A percentile compares a stretch with the other conserved stretches of the same genome.
phyloP scores from a whole-genome alignment of 1,140 invertebrate genomes.

The Parasteatoda tepidariorum region DNA sequence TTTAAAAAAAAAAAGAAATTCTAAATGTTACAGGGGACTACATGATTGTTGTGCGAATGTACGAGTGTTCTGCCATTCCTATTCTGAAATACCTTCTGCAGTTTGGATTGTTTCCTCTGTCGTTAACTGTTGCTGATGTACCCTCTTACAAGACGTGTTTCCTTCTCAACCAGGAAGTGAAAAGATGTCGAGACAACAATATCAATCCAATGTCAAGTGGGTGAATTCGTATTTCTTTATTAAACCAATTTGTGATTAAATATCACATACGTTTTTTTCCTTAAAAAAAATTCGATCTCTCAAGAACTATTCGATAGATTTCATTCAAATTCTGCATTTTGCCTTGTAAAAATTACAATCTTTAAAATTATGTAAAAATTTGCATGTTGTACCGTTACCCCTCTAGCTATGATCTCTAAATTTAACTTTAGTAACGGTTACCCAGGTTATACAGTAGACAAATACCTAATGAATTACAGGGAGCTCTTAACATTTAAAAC shows the following conservation, averaged over 20 bases:
- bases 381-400: too few species aligned
- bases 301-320: too few species aligned
- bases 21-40: not conserved
- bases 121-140: not conserved
- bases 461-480: too few species aligned
- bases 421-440: too few species aligned
- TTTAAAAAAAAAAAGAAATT: not conserved
- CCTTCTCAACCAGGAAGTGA: not conserved
- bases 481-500: too few species aligned
- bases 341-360: too few species aligned
- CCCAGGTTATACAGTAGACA: too few species aligned
- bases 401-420: too few species aligned
- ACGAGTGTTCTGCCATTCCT: not conserved
- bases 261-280: too few species aligned
- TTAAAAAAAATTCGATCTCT: too few species aligned
- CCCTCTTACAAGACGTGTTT: not conserved
- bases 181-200: not conserved
- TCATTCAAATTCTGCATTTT: too few species aligned
- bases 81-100: not conserved
- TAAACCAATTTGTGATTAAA: not conserved
- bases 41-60: not conserved
- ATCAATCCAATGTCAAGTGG: not conserved
- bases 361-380: too few species aligned
- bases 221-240: not conserved
- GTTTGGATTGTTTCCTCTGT: not conserved